A percentile compares a stretch with the other conserved stretches of the same genome.
Evolutionary conservation across 2,797 vertebrate species (phyloP).

Genomic region (Melanotaenia pygmaea): DNA sequence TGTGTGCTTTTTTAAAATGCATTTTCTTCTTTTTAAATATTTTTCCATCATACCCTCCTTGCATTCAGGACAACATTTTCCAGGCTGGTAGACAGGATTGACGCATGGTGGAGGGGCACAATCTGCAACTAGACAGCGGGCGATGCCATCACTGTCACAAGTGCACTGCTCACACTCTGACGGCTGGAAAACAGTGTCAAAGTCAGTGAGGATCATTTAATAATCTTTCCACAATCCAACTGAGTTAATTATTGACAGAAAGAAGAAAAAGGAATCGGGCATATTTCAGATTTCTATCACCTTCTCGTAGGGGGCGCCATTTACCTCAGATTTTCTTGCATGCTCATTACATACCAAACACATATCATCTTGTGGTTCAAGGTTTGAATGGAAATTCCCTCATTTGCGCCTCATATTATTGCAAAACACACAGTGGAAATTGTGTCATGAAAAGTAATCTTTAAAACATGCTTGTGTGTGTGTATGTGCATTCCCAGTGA

Average conservation of each 20-base stretch:
- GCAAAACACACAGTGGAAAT: not conserved
- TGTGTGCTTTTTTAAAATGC: not conserved
- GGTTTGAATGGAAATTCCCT: not conserved
- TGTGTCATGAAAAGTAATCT: not conserved
- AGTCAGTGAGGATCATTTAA: constrained; percentile 2
- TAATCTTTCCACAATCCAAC: not conserved
- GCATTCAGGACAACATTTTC: constrained; percentile 88
- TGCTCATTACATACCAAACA: constrained; percentile 11
- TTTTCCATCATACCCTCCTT: constrained; percentile 78
- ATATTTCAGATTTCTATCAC: not conserved
- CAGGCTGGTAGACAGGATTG: constrained; percentile 85
- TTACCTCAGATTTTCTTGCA: constrained; percentile 39
- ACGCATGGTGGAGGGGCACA: constrained; percentile 88
- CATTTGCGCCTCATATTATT: not conserved
- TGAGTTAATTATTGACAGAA: not conserved
- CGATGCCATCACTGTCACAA: constrained; percentile 86
- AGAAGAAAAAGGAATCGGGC: not conserved
- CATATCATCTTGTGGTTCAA: constrained; percentile 15
- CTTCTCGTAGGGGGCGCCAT: constrained; percentile 66
- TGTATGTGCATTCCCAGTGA: not conserved
- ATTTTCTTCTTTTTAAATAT: not conserved
- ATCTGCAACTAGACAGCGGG: constrained; percentile 87
- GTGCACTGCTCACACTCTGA: constrained; percentile 89
- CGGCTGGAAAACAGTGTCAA: constrained; percentile 73
- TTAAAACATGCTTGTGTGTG: not conserved